A percentile compares a stretch with the other conserved stretches of the same genome.
These are phyloP conservation scores for Mylabris sibirica DNA, from an alignment of 2,888 invertebrate species.

Conservation along the genomic window DNA sequence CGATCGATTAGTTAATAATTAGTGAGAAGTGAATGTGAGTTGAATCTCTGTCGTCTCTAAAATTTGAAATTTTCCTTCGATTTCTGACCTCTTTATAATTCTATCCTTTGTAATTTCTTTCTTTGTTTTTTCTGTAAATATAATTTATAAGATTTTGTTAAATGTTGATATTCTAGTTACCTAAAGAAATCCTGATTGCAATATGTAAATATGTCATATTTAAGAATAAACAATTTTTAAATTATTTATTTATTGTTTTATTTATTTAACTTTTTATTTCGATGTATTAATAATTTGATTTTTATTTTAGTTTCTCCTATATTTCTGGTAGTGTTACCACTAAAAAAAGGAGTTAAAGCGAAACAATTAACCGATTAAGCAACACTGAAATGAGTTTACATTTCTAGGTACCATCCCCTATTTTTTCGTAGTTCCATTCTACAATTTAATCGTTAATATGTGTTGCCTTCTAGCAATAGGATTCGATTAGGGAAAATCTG, in stretches of 20 bases:
- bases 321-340: background rate
- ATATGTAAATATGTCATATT: slow-evolving; percentile 34
- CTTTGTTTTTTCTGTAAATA: slow-evolving; percentile 28
- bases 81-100: slow-evolving; percentile 17
- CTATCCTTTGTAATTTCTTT: too few species aligned
- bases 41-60: slow-evolving; percentile 15
- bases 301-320: slow-evolving; percentile 18
- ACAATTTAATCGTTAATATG: background rate
- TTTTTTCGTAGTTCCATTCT: background rate
- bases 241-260: slow-evolving; percentile 35
- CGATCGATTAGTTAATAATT: slow-evolving; percentile 29
- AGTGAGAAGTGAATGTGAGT: slow-evolving; percentile 3
- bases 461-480: slow-evolving; percentile 38
- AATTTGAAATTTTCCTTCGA: slow-evolving; percentile 30
- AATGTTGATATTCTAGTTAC: slow-evolving; percentile 36
- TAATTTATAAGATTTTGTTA: slow-evolving; percentile 27
- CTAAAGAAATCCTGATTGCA: slow-evolving; percentile 26
- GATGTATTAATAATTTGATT: background rate
- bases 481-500: slow-evolving; percentile 50
- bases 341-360: too few species aligned
- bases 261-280: slow-evolving; percentile 32
- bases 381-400: background rate
- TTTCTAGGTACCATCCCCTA: background rate
- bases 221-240: slow-evolving; percentile 33
- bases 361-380: background rate